A percentile compares a stretch with the other conserved stretches of the same genome.
phyloP scores from a whole-genome alignment of 2,113 vertebrate species.

The Saguinus imperator region DNA sequence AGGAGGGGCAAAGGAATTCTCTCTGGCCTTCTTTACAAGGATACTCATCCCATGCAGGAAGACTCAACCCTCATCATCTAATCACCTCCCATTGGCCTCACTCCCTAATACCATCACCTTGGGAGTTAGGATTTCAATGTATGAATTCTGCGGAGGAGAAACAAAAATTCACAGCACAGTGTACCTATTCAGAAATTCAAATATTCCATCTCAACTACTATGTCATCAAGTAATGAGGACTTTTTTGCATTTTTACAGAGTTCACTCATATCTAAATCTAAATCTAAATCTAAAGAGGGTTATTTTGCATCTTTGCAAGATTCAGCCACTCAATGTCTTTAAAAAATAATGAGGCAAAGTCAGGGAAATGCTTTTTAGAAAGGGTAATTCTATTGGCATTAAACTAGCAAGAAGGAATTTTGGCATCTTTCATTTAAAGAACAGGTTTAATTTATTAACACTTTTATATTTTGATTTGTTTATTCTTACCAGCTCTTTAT shows the following conservation, averaged over 20 bases:
- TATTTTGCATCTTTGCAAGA: background rate
- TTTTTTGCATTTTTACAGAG: slow-evolving; percentile 13
- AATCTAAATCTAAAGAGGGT: background rate
- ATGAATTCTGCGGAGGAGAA: background rate
- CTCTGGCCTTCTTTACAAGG: background rate
- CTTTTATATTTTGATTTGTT: slow-evolving; percentile 4
- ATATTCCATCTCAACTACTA: background rate
- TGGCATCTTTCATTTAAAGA: background rate
- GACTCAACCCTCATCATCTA: background rate
- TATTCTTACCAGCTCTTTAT: background rate
- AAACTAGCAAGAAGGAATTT: slow-evolving; percentile 26
- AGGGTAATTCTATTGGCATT: background rate
- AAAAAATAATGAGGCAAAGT: background rate
- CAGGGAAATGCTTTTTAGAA: background rate
- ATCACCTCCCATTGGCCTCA: background rate
- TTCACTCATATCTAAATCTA: background rate
- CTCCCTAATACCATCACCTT: background rate
- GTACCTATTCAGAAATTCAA: background rate
- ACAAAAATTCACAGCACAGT: background rate
- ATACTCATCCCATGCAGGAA: background rate
- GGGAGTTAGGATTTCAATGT: background rate
- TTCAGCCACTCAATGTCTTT: background rate
- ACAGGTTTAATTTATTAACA: background rate
- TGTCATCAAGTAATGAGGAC: background rate
- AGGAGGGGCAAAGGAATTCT: background rate